These are phyloP conservation scores for Vulpes vulpes DNA, from an alignment of 2,113 vertebrate species.

Conservation along the genomic window DNA sequence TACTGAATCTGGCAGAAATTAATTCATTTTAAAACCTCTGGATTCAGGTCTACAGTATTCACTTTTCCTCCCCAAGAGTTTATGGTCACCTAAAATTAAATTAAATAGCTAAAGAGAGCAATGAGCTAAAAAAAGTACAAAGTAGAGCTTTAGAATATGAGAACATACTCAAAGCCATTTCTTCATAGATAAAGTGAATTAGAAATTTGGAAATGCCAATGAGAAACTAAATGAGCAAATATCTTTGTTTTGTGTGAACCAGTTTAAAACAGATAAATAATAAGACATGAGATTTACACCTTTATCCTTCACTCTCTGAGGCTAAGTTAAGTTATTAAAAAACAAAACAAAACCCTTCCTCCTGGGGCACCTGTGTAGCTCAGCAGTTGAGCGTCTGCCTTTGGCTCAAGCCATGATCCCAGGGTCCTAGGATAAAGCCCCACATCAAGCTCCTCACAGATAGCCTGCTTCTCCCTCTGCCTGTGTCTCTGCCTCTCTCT, in stretches of 20 bases:
- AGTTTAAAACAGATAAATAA: conserved; percentile 18
- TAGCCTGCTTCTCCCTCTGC: too few relatives aligned
- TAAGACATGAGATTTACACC: conserved; percentile 1
- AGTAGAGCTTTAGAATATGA: conserved; percentile 31
- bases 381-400: too few relatives aligned
- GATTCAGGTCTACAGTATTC: not conserved
- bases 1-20: conserved; percentile 24
- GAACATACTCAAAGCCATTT: not conserved
- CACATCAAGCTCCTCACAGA: too few relatives aligned
- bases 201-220: conserved; percentile 43
- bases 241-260: not conserved
- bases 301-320: not conserved
- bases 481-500: too few relatives aligned
- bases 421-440: too few relatives aligned
- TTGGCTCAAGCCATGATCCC: too few relatives aligned
- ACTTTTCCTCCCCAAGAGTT: not conserved
- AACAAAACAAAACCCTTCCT: not conserved
- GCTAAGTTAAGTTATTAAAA: not conserved
- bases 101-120: conserved; percentile 19
- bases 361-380: too few relatives aligned
- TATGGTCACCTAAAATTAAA: conserved; percentile 46
- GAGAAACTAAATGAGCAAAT: not conserved
- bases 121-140: conserved; percentile 49
- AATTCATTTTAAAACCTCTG: not conserved
- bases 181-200: conserved; percentile 12